Percentiles rank a stretch among this genome's conserved stretches.
Evolutionary conservation across 2,113 vertebrate species (phyloP).

Genomic region (Charina bottae): DNA sequence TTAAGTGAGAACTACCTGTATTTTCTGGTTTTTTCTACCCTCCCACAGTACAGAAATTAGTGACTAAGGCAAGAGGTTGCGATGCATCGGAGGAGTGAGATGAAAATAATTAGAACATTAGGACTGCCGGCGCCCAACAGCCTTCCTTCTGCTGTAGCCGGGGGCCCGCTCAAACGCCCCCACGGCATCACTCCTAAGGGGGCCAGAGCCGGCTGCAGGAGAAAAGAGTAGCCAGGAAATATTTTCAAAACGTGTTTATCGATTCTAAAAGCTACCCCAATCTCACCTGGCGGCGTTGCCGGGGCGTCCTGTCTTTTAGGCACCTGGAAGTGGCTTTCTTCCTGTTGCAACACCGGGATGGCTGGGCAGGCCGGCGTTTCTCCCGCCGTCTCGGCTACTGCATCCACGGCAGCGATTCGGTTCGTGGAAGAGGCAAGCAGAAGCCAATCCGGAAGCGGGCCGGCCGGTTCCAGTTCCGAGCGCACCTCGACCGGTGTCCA

Average conservation of each 20-base stretch:
- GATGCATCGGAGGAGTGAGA: no score
- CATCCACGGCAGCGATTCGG: accelerated
- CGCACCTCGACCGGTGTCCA: conserved; percentile 18
- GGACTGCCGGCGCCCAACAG: no score
- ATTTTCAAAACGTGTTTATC: not conserved
- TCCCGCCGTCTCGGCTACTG: no score
- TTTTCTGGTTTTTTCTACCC: no score
- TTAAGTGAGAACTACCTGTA: no score
- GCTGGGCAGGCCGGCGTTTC: not conserved
- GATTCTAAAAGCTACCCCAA: not conserved
- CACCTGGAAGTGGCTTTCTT: not conserved
- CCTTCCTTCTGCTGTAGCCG: no score
- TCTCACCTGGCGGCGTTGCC: not conserved
- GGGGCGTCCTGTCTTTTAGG: not conserved
- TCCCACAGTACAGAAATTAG: no score
- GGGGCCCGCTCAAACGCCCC: no score
- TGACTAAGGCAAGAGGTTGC: no score
- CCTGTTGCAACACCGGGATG: not conserved
- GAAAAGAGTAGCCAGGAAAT: not conserved
- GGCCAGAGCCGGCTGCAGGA: not conserved
- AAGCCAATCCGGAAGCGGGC: no score
- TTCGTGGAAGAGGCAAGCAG: not conserved
- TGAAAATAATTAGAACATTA: no score
- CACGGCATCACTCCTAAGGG: not conserved
- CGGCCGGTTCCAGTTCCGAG: conserved; percentile 1